Percentiles rank a stretch among this genome's conserved stretches.
Conservation (phyloP, 1,140 invertebrate species). For the Dendrolimus kikuchii region DNA sequence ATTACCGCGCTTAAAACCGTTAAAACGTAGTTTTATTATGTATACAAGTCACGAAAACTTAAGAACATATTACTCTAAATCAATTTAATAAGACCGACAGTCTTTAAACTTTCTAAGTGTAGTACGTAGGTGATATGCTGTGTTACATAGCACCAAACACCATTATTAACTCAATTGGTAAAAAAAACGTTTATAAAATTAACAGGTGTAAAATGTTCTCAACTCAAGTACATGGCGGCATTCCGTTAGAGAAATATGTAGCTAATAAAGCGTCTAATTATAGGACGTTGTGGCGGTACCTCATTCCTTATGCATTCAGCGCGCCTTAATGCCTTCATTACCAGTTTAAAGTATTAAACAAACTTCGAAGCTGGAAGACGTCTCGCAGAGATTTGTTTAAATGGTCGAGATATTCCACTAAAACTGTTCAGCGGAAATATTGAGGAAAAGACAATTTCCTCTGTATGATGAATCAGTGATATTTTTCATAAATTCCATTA, state of each 20-base stretch:
- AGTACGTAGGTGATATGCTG: too few species aligned
- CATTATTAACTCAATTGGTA: background rate
- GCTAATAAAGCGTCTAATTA: conserved; percentile 52
- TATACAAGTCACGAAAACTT: too few species aligned
- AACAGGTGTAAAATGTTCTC: too few species aligned
- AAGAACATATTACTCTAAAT: too few species aligned
- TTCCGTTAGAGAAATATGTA: conserved; percentile 16
- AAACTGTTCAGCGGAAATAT: conserved; percentile 18
- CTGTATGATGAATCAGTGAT: conserved; percentile 4
- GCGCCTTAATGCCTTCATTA: conserved; percentile 67
- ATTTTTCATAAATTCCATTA: conserved; percentile 1
- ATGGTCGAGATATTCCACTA: conserved; percentile 25
- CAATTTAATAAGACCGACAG: too few species aligned
- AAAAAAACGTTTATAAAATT: background rate
- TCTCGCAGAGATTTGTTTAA: conserved; percentile 54
- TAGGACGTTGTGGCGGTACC: conserved; percentile 42
- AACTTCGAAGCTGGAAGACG: conserved; percentile 53
- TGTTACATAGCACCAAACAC: too few species aligned
- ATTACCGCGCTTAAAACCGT: too few species aligned
- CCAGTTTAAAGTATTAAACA: conserved; percentile 70
- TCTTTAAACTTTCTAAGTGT: too few species aligned
- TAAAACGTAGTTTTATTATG: too few species aligned
- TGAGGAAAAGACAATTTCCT: conserved; percentile 21
- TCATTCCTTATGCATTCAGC: conserved; percentile 69
- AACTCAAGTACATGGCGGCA: too few species aligned